Percentiles rank a stretch among this genome's conserved stretches.
Conservation (phyloP, 2,888 invertebrate genomes). For the Rotaria magnacalcarata region DNA sequence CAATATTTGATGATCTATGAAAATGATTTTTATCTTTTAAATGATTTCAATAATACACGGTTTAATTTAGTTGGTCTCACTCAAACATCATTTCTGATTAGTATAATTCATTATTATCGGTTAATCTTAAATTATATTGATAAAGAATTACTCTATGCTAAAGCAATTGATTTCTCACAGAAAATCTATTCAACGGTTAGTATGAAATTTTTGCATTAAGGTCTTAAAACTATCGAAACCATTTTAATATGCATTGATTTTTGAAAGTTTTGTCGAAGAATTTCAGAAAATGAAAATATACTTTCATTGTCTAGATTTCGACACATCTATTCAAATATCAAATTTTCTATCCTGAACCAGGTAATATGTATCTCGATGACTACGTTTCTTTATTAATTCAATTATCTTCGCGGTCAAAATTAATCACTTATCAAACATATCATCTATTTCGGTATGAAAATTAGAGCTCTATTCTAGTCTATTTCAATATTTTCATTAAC, state of each 20-base stretch:
- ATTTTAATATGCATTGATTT: too few relatives aligned
- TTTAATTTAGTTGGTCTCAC: neutral
- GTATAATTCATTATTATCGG: conserved; percentile 13
- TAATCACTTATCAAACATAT: neutral
- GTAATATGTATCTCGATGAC: neutral
- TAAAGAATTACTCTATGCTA: neutral
- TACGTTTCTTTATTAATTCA: neutral
- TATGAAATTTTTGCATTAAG: too few relatives aligned
- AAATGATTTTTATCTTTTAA: conserved; percentile 3
- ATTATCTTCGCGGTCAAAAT: neutral
- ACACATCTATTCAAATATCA: neutral
- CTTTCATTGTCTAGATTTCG: neutral
- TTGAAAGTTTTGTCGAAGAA: too few relatives aligned
- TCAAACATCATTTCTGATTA: neutral
- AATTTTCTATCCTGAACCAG: neutral
- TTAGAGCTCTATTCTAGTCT: neutral
- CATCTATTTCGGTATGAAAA: conserved; percentile 8
- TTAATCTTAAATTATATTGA: conserved; percentile 6
- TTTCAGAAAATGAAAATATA: too few relatives aligned
- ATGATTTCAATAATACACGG: neutral
- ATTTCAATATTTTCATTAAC: neutral
- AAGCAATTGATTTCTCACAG: neutral
- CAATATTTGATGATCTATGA: neutral
- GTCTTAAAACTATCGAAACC: too few relatives aligned
- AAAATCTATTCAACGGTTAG: neutral